Conservation (phyloP, 2,113 vertebrate genomes). For the Pachypanchax playfairii region DNA sequence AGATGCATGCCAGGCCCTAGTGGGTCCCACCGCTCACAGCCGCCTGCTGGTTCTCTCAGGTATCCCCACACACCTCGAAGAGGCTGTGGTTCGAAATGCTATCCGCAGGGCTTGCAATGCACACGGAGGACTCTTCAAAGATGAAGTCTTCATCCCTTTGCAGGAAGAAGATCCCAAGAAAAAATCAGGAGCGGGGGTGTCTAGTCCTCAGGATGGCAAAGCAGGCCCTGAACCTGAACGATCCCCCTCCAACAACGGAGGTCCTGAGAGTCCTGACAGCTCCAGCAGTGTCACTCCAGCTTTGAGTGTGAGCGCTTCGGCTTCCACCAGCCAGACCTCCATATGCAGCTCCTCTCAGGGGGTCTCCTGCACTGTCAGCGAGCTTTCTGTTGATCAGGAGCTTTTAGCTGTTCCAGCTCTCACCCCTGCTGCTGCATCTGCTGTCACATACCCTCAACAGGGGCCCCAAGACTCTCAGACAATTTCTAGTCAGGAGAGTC, state of each 20-base stretch:
- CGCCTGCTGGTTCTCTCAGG: conserved; percentile 95
- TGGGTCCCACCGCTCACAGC: conserved; percentile 91
- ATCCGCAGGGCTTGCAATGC: conserved; percentile 95
- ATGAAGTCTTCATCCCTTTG: conserved; percentile 94
- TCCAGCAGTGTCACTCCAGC: conserved; percentile 92
- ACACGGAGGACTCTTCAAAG: conserved; percentile 94
- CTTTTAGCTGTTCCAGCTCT: conserved; percentile 77
- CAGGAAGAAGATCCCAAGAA: conserved; percentile 91
- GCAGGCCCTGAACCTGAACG: conserved; percentile 77
- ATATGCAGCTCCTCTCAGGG: conserved; percentile 93
- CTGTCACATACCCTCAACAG: conserved; percentile 73
- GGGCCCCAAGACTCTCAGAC: conserved; percentile 85
- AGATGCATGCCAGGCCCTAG: conserved; percentile 93
- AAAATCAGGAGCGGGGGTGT: conserved; percentile 82
- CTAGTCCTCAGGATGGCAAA: conserved; percentile 78
- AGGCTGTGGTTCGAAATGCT: conserved; percentile 86
- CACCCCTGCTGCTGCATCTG: conserved; percentile 72
- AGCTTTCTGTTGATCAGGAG: conserved; percentile 88
- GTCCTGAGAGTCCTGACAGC: conserved; percentile 88
- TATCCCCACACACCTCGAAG: conserved; percentile 95
- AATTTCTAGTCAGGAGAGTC: conserved; percentile 95
- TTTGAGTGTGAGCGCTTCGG: conserved; percentile 89
- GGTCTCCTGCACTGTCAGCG: conserved; percentile 86
- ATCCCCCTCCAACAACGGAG: conserved; percentile 70
- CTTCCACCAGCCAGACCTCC: conserved; percentile 93